Conservation (phyloP, 1,140 invertebrate genomes). For the Bombus fervidus region DNA sequence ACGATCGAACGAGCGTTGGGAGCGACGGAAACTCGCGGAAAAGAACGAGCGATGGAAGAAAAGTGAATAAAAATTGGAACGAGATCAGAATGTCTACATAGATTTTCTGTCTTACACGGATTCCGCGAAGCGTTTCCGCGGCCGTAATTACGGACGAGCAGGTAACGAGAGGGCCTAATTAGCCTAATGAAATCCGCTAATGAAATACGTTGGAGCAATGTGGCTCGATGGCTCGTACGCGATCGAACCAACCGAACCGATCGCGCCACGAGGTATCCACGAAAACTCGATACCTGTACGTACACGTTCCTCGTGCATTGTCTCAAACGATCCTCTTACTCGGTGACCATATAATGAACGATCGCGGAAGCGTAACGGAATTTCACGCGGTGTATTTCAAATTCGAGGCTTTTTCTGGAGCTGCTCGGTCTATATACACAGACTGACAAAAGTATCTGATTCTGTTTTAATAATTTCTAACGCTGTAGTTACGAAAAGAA, state of each 20-base stretch:
- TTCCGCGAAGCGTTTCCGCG: slow-evolving; percentile 64
- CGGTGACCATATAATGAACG: slow-evolving; percentile 26
- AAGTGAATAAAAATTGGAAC: slow-evolving; percentile 45
- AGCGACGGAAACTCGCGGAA: neutral
- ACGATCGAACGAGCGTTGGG: no score
- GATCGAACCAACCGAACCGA: slow-evolving; percentile 25
- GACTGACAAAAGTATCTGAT: no score
- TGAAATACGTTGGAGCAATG: slow-evolving; percentile 49
- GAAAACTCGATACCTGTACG: neutral
- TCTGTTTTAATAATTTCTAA: no score
- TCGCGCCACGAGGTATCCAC: neutral
- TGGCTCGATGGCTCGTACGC: neutral
- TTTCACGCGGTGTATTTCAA: slow-evolving; percentile 8
- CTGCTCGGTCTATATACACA: neutral
- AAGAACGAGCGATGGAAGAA: neutral
- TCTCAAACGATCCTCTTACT: slow-evolving; percentile 11
- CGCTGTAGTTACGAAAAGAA: no score
- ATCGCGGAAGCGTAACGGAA: slow-evolving; percentile 19
- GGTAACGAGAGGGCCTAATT: slow-evolving; percentile 62
- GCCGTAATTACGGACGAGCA: slow-evolving; percentile 55
- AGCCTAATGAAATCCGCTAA: slow-evolving; percentile 65
- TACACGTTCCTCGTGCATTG: neutral
- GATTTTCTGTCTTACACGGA: slow-evolving; percentile 54
- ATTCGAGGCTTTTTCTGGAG: neutral
- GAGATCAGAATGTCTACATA: slow-evolving; percentile 2